Percentiles rank a stretch among this genome's conserved stretches.
Evolutionary conservation across 2,113 vertebrate species (phyloP).

Genomic region (rabbit (Oryctolagus cuniculus)): mOryCun1.1 NC_091438.1:147973501-147974000

Average conservation of each 20-base stretch:
- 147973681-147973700: constrained; percentile 97
- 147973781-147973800: constrained; percentile 98
- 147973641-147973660: constrained; percentile 91
- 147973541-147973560: neutral
- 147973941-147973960: neutral
- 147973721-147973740: constrained; percentile 98
- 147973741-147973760: constrained; percentile 98
- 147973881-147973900: constrained; percentile 19
- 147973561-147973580: neutral
- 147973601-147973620: neutral
- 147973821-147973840: constrained; percentile 97
- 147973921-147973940: neutral
- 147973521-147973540: neutral
- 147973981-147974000: neutral
- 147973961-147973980: neutral
- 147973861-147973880: constrained; percentile 94
- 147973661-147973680: constrained; percentile 98
- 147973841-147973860: constrained; percentile 98
- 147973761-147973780: constrained; percentile 97
- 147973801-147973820: constrained; percentile 97
- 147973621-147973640: neutral
- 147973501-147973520: neutral
- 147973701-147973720: constrained; percentile 97
- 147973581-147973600: neutral
- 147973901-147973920: neutral